Evolutionary conservation across 2,888 invertebrate species (phyloP).

Genomic region (Callyntrura guangdongensis): DNA sequence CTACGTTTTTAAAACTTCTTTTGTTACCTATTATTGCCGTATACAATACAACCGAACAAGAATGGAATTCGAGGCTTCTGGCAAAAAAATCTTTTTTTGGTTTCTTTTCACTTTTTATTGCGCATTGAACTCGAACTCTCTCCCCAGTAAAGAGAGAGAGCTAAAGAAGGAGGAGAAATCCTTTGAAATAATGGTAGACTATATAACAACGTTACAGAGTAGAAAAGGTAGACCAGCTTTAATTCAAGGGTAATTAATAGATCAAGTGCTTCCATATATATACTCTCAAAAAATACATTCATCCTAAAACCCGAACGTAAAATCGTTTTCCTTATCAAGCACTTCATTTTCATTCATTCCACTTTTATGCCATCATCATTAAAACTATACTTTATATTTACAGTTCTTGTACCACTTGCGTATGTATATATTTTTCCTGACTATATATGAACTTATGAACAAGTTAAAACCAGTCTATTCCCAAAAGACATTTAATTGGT

Average conservation of each 20-base stretch:
- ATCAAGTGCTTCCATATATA: slow-evolving; percentile 34
- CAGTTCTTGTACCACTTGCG: too few relatives aligned
- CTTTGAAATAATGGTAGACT: too few relatives aligned
- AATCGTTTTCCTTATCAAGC: neutral
- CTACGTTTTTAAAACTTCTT: neutral
- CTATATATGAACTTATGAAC: slow-evolving; percentile 44
- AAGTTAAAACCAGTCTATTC: slow-evolving; percentile 28
- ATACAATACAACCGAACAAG: neutral
- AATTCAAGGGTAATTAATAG: slow-evolving; percentile 72
- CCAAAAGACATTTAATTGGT: neutral
- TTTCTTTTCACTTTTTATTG: slow-evolving; percentile 9
- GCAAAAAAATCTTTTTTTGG: slow-evolving; percentile 5
- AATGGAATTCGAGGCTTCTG: neutral
- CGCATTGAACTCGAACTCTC: neutral
- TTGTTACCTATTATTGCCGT: neutral
- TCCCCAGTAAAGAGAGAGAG: neutral
- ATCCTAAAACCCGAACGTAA: neutral
- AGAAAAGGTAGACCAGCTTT: slow-evolving; percentile 67
- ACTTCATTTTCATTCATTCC: slow-evolving; percentile 26
- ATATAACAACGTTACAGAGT: neutral
- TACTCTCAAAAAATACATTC: neutral
- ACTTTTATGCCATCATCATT: neutral
- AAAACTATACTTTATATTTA: neutral
- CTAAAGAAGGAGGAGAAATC: neutral
- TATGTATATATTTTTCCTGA: neutral